Conservation (phyloP, 2,797 vertebrate genomes). For the Acipenser oxyrinchus region DNA sequence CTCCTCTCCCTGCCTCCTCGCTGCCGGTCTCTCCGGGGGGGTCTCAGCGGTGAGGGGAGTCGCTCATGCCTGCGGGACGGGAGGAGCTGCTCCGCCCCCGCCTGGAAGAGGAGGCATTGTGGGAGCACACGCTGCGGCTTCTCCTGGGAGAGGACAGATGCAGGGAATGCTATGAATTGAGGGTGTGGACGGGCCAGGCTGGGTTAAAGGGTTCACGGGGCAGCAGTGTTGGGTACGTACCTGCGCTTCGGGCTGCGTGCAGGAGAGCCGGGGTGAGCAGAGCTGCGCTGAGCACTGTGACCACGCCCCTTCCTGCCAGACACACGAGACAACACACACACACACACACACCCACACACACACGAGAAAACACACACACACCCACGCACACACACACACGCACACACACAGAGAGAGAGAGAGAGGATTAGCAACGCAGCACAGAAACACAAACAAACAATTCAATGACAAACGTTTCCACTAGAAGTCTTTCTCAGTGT, state of each 20-base stretch:
- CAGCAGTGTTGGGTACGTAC: slow-evolving; percentile 11
- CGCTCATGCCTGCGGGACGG: slow-evolving; percentile 49
- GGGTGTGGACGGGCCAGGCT: slow-evolving; percentile 17
- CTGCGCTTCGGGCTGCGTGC: slow-evolving; percentile 28
- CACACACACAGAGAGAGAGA: not conserved
- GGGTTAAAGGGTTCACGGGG: slow-evolving; percentile 19
- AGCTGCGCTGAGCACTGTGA: slow-evolving; percentile 32
- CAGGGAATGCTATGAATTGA: too few species aligned
- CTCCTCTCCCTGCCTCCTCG: slow-evolving; percentile 15
- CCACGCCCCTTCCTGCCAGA: slow-evolving; percentile 25
- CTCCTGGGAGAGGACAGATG: slow-evolving; percentile 30
- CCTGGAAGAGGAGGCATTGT: too few species aligned
- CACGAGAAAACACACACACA: not conserved
- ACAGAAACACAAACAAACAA: too few species aligned
- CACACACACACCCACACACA: too few species aligned
- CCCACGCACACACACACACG: not conserved
- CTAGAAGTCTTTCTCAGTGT: too few species aligned
- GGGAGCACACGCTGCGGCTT: slow-evolving; percentile 31
- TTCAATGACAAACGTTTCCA: too few species aligned
- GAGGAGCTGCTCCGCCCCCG: slow-evolving; percentile 40
- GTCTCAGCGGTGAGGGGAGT: slow-evolving; percentile 28
- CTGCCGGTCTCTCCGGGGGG: not conserved
- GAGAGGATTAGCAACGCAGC: too few species aligned
- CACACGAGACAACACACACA: too few species aligned
- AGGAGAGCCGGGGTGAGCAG: slow-evolving; percentile 3